These are phyloP conservation scores for Sapayoa aenigma DNA, from an alignment of 2,113 vertebrate species.

Conservation along the genomic window DNA sequence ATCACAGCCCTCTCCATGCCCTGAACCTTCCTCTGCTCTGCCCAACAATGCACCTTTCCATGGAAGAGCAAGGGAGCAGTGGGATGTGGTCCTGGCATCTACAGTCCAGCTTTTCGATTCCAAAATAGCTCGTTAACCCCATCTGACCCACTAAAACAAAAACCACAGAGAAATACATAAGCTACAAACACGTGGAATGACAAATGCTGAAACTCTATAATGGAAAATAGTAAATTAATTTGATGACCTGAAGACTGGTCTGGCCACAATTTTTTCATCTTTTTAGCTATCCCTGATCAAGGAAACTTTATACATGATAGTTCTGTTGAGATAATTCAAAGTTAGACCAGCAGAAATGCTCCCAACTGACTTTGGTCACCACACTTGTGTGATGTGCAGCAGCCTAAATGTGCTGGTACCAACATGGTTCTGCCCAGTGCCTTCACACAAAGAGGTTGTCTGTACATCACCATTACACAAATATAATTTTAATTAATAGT, in stretches of 20 bases:
- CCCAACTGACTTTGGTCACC: background rate
- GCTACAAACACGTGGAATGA: background rate
- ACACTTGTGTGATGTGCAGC: too few species aligned
- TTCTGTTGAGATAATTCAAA: background rate
- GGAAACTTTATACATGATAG: background rate
- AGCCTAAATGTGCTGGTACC: background rate
- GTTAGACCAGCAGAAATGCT: accelerated
- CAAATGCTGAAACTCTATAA: background rate
- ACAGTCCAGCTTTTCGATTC: background rate
- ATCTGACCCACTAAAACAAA: background rate
- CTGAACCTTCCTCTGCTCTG: background rate
- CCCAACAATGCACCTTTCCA: background rate
- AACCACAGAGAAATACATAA: background rate
- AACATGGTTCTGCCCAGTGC: accelerated
- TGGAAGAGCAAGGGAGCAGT: background rate
- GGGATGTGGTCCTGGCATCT: background rate
- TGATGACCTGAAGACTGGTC: background rate
- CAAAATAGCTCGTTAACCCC: background rate
- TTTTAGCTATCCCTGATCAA: background rate
- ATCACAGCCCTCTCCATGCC: background rate
- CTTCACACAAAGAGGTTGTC: background rate
- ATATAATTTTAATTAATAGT: background rate
- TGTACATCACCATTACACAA: background rate
- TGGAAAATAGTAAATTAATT: background rate
- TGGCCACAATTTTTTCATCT: background rate